These are phyloP conservation scores for Perca schrenkii DNA, from an alignment of 2,113 vertebrate species.

Conservation along the genomic window DNA sequence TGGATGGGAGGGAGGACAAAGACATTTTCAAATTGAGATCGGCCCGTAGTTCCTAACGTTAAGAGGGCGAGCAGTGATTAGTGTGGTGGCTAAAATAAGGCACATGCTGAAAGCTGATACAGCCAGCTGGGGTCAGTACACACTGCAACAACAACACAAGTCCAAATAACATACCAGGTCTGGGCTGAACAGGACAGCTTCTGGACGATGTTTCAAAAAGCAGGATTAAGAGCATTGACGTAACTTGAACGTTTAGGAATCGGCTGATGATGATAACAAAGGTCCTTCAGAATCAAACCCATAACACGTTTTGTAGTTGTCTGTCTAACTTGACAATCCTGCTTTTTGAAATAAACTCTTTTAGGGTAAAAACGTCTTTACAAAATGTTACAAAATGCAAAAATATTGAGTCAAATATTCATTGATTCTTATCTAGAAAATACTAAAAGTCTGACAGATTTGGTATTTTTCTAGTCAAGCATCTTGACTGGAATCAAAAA, in stretches of 20 bases:
- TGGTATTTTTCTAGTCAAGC: not conserved
- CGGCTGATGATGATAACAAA: not conserved
- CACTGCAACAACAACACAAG: constrained; percentile 12
- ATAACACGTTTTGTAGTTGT: no score
- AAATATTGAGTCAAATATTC: not conserved
- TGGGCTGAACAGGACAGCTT: not conserved
- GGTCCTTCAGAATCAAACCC: no score
- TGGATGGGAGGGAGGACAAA: constrained; percentile 58
- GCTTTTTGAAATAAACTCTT: not conserved
- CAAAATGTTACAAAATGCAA: not conserved
- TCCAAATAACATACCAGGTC: constrained; percentile 1
- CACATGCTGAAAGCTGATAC: constrained; percentile 69
- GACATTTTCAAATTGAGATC: constrained; percentile 35
- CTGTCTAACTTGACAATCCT: not conserved
- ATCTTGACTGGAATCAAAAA: not conserved
- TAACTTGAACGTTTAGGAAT: not conserved
- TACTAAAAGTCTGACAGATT: not conserved
- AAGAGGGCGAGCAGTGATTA: constrained; percentile 45
- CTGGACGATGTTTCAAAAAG: not conserved
- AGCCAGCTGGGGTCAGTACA: constrained; percentile 45
- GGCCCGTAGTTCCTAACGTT: constrained; percentile 18
- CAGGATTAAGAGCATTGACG: not conserved
- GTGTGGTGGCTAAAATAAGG: constrained; percentile 71
- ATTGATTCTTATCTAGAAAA: not conserved
- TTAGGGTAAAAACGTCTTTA: not conserved